Percentiles rank a stretch among this genome's conserved stretches.
Evolutionary conservation across 2,888 invertebrate genomes (phyloP).

Genomic region (Parthenolecanium corni): DNA sequence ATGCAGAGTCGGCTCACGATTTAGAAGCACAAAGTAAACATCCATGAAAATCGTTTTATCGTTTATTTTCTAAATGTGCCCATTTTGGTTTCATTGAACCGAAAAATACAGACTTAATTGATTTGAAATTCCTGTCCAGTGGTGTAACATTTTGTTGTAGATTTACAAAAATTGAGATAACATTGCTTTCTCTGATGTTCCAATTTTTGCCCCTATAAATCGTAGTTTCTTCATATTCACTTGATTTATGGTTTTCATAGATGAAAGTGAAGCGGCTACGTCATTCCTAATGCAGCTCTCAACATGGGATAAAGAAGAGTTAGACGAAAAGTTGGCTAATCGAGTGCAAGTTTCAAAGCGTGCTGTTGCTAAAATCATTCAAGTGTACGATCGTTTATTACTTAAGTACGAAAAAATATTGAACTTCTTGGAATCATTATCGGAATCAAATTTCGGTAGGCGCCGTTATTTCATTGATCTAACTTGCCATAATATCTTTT

Average conservation of each 20-base stretch:
- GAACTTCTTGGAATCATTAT: constrained; percentile 54
- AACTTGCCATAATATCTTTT: not conserved
- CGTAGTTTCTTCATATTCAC: too few species aligned
- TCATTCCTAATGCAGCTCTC: constrained; percentile 90
- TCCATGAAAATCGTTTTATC: too few species aligned
- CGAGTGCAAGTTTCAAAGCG: constrained; percentile 91
- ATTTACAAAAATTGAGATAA: too few species aligned
- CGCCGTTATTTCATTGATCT: not conserved
- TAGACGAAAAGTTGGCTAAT: constrained; percentile 90
- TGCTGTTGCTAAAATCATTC: constrained; percentile 91
- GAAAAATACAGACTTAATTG: too few species aligned
- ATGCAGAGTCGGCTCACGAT: constrained; percentile 94
- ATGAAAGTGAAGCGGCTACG: constrained; percentile 92
- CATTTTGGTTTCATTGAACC: too few species aligned
- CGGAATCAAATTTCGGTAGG: constrained; percentile 50
- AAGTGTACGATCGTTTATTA: constrained; percentile 89
- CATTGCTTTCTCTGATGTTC: too few species aligned
- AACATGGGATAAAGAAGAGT: constrained; percentile 94
- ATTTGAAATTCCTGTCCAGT: too few species aligned
- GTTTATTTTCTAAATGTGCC: too few species aligned
- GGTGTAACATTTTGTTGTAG: too few species aligned
- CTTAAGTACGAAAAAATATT: constrained; percentile 93
- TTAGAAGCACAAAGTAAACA: constrained; percentile 91
- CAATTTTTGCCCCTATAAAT: too few species aligned
- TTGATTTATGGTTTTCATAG: too few species aligned